These are phyloP conservation scores for Meloe dianella DNA, from an alignment of 2,888 invertebrate genomes.

Conservation along the genomic window DNA sequence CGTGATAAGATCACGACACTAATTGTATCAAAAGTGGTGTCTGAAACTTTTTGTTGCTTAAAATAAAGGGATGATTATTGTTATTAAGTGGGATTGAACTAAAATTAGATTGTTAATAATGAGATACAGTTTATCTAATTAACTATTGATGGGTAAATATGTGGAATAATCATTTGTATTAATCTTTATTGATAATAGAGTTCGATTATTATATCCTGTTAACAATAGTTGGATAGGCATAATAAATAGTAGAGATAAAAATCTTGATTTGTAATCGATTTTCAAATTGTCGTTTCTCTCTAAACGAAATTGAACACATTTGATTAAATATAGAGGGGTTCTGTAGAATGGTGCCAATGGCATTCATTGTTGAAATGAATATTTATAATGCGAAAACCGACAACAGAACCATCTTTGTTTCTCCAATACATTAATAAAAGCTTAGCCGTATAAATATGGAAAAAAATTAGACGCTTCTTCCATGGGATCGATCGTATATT, in stretches of 20 bases:
- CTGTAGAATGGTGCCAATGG: too few relatives aligned
- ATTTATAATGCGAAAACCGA: too few relatives aligned
- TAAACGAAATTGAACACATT: background rate
- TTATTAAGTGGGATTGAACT: slow-evolving; percentile 37
- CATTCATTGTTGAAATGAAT: too few relatives aligned
- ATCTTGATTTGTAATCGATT: background rate
- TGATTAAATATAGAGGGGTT: too few relatives aligned
- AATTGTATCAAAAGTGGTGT: too few relatives aligned
- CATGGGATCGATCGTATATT: too few relatives aligned
- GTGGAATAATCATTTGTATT: slow-evolving; percentile 5
- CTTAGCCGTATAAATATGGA: too few relatives aligned
- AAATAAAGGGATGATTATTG: background rate
- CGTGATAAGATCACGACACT: too few relatives aligned
- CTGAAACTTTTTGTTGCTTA: too few relatives aligned
- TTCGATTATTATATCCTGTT: background rate
- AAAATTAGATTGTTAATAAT: slow-evolving; percentile 24
- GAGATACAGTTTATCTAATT: slow-evolving; percentile 7
- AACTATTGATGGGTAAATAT: slow-evolving; percentile 6
- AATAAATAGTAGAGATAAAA: background rate
- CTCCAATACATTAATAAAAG: too few relatives aligned
- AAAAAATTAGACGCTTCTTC: too few relatives aligned
- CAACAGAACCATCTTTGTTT: too few relatives aligned
- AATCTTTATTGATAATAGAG: slow-evolving; percentile 1
- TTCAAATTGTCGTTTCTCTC: background rate
- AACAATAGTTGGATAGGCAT: background rate